These are phyloP conservation scores for Pseudomyrmex flavicornis DNA, from an alignment of 1,140 invertebrate species.

Conservation along the genomic window DNA sequence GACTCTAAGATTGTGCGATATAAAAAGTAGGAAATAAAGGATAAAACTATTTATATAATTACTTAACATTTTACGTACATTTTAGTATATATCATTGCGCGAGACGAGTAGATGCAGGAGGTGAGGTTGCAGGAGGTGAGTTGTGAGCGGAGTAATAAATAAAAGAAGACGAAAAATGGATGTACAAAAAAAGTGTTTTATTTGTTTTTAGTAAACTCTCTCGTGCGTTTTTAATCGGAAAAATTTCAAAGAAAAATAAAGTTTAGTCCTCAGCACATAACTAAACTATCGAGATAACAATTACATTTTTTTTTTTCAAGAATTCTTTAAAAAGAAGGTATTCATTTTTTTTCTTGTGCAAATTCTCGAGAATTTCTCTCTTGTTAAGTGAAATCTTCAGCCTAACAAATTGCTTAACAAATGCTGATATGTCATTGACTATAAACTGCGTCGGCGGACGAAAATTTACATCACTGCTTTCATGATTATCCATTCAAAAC, in stretches of 20 bases:
- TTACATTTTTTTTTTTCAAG: conserved; percentile 5
- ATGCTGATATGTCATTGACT: conserved; percentile 66
- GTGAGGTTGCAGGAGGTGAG: neutral
- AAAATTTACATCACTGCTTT: conserved; percentile 57
- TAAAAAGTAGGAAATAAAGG: neutral
- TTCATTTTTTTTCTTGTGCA: conserved; percentile 23
- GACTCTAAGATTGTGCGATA: neutral
- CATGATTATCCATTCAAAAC: neutral
- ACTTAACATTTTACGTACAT: conserved; percentile 20
- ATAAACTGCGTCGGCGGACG: conserved; percentile 59
- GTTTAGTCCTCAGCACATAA: conserved; percentile 39
- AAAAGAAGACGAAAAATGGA: conserved; percentile 55
- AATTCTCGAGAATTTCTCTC: conserved; percentile 23
- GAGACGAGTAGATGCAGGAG: neutral
- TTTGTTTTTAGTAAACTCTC: conserved; percentile 64
- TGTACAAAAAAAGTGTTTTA: conserved; percentile 77
- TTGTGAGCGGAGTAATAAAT: conserved; percentile 32
- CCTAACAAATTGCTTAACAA: conserved; percentile 59
- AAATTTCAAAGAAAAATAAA: conserved; percentile 48
- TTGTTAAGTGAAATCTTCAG: conserved; percentile 41
- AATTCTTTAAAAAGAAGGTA: conserved; percentile 18
- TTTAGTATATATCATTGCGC: neutral
- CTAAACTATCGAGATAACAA: conserved; percentile 28
- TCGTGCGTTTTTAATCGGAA: conserved; percentile 53
- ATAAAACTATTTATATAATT: conserved; percentile 33